phyloP scores from a whole-genome alignment of 1,140 invertebrate genomes.

The Ruditapes philippinarum region DNA sequence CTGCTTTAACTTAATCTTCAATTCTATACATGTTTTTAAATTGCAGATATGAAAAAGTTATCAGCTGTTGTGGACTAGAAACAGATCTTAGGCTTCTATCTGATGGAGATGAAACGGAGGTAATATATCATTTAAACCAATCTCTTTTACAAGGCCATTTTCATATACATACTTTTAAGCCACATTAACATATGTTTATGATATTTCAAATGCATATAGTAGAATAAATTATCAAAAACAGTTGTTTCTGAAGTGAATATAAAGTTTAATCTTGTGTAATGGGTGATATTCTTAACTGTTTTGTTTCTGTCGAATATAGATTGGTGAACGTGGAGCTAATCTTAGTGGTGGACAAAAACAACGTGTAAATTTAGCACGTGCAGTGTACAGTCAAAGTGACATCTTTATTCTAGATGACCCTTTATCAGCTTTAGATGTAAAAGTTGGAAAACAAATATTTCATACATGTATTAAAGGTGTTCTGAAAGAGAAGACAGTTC shows the following conservation, averaged over 20 bases:
- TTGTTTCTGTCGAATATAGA: too few species aligned
- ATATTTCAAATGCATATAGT: too few species aligned
- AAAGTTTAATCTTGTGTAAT: too few species aligned
- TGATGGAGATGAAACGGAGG: constrained; percentile 90
- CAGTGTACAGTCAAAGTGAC: constrained; percentile 91
- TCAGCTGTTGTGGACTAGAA: constrained; percentile 85
- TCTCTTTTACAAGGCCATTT: too few species aligned
- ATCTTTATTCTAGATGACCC: constrained; percentile 88
- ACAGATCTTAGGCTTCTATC: constrained; percentile 89
- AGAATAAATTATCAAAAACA: too few species aligned
- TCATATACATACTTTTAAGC: too few species aligned
- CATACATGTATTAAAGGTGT: constrained; percentile 83
- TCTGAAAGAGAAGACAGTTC: constrained; percentile 90
- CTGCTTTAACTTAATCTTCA: too few species aligned
- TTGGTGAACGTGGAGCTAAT: constrained; percentile 96
- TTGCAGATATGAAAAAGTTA: constrained; percentile 86
- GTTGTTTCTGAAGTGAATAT: too few species aligned
- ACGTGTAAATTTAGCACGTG: constrained; percentile 96
- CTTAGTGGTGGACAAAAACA: constrained; percentile 99
- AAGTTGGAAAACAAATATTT: constrained; percentile 86
- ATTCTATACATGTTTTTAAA: too few species aligned
- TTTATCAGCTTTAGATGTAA: constrained; percentile 87
- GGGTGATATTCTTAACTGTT: too few species aligned
- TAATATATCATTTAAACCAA: constrained; percentile 86
- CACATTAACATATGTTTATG: too few species aligned